phyloP scores from a whole-genome alignment of 2,797 vertebrate species.

The Enteromius trimaculatus region DNA sequence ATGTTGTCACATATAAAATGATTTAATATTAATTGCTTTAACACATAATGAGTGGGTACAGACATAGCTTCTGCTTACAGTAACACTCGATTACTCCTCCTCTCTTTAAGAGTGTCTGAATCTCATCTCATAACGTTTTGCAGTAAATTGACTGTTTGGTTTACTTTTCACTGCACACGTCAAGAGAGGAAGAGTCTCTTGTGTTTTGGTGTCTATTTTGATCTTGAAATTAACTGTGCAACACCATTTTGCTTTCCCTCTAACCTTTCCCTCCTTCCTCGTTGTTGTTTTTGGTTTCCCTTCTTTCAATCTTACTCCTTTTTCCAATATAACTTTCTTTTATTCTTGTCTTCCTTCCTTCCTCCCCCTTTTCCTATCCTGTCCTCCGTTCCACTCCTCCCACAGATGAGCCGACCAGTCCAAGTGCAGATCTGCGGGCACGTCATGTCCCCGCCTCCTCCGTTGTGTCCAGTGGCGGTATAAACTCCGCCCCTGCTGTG shows the following conservation, averaged over 20 bases:
- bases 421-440: slow-evolving; percentile 92
- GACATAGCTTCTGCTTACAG: slow-evolving; percentile 1
- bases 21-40: background rate
- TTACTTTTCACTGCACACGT: background rate
- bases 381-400: slow-evolving; percentile 58
- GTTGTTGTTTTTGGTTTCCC: slow-evolving; percentile 41
- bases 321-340: slow-evolving; percentile 53
- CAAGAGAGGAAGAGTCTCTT: slow-evolving; percentile 12
- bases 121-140: background rate
- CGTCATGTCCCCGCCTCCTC: slow-evolving; percentile 95
- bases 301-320: slow-evolving; percentile 33
- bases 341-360: slow-evolving; percentile 48
- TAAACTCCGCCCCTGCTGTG: slow-evolving; percentile 86
- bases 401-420: slow-evolving; percentile 95
- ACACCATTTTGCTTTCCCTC: slow-evolving; percentile 37
- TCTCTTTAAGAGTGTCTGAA: slow-evolving; percentile 14
- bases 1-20: background rate
- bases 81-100: background rate
- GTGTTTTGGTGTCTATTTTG: slow-evolving; percentile 15
- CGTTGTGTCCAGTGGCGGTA: slow-evolving; percentile 94
- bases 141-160: background rate
- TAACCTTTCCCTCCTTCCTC: slow-evolving; percentile 34
- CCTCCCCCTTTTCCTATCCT: background rate
- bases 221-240: slow-evolving; percentile 9
- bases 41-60: slow-evolving; percentile 1